Evolutionary conservation across 2,797 vertebrate genomes (phyloP), one percentile per base, ranked within the genome.

Genomic region (Centroberyx gerrardi): DNA sequence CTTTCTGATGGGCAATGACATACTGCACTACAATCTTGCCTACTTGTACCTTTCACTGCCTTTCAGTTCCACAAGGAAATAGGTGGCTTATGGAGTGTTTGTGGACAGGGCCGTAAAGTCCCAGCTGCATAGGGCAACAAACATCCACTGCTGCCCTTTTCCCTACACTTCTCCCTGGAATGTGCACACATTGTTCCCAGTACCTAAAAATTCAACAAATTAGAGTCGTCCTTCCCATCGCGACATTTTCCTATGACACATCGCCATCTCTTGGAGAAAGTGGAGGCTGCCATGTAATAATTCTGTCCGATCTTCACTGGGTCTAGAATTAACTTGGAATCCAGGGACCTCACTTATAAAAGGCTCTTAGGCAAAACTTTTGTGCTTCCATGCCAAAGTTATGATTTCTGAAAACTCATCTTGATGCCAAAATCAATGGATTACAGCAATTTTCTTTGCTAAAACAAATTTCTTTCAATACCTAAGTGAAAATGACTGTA

Each of bases 121-220:
- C 67, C 60, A 81, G 87, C 76, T 81, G 78, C 73, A 81, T 42
- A 49, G 65, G 59, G 65, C 71, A 65, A 76, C 83, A 78, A 78
- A 38, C 62, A 14, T 49, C 56, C 15, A 14, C 65, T 52, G 71
- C 81, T 48, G 62, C 62, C 63, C 42, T 31, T 40, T 48, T 69
- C 74, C 84, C 66, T 58, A 63, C 81, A 73, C 74, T 67, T 54
- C 14, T 29, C 78, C 68, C 80, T 62, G 73, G 65, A 81, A 81
- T 78, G 83, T 87, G 84, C 73, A 83, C 74, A 68, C 17, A 66
- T 61, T 61, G 68, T 55, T 72, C 28, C 54, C 68, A 52, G 59
- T 56, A 77, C 68, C 78, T 36, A 58, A 49, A 22, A 18, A 73
- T 42, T 2, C 29, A 52, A 51, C 51, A 13, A 55, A 58, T 51